Percentiles rank a stretch among this genome's conserved stretches.
Conservation (phyloP, 2,113 vertebrate species). For the Varanus komodoensis region DNA sequence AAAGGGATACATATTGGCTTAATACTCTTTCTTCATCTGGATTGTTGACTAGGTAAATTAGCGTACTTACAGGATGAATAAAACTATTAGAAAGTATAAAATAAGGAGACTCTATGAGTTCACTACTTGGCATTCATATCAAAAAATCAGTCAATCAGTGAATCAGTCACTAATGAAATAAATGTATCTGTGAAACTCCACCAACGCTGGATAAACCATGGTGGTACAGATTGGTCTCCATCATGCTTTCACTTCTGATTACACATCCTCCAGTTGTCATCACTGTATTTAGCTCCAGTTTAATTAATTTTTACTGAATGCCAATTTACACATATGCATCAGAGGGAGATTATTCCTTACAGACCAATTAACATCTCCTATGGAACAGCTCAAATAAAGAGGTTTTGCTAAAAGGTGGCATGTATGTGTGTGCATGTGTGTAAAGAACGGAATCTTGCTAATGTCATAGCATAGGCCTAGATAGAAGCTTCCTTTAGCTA, state of each 20-base stretch:
- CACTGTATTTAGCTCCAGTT: background rate
- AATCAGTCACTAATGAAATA: background rate
- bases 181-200: background rate
- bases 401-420: background rate
- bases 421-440: background rate
- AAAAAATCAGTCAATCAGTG: background rate
- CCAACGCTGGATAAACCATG: background rate
- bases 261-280: background rate
- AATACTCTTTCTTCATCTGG: background rate
- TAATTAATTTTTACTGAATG: background rate
- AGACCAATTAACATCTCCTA: background rate
- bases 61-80: background rate
- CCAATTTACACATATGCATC: background rate
- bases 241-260: background rate
- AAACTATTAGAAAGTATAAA: background rate
- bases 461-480: background rate
- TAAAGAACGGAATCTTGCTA: background rate
- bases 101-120: background rate
- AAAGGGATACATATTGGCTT: background rate
- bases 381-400: background rate
- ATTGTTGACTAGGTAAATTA: background rate
- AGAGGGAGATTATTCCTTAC: constrained; percentile 2
- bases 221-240: background rate
- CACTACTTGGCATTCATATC: background rate
- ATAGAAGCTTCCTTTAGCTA: background rate